Base-by-base conservation (phyloP, 1,140 invertebrate genomes). In the Parapsyche elsis region DNA sequence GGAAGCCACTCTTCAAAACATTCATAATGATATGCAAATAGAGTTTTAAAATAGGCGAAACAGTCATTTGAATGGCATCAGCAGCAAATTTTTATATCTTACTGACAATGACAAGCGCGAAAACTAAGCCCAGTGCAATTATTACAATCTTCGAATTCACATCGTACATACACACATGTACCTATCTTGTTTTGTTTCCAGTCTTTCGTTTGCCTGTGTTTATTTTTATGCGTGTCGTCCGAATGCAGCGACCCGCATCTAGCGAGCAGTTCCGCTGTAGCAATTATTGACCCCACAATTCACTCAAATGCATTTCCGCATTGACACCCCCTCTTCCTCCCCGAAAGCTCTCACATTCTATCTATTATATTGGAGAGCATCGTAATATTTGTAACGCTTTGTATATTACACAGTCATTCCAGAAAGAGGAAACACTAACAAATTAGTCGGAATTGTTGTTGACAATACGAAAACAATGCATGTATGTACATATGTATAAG, bases 271-370 rank as follows among this genome's bases (percentile, higher is more conserved):
- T 80, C 81, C 78, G 78, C 78, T 38, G 71, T 21, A 59, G 26
- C 79, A 80, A 78, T 77, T 81, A 81, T 81, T 83, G 82, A 83
- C 82, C 82, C 79, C 73, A 83, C 82, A 83, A 59, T 81, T 79
- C 79, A 81, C 73, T 83, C 73, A 71, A 81, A 79, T 70, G 73
- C 80, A 81, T 80, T 83, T 83, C 82, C 82, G 82, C 49, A 81
- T 73, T 26, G 57, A 71, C 80, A 73, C 75, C 80, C 74, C 30
- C 24, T 61, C 14, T 67, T 67, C 12, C 12, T 16, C 16, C 49
- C 2, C 49, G 12, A 38, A 38, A 38, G 30, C 30, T 38, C 30
- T 4, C 30, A 38, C 7, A 38, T 1, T 1, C 30, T 38, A n/a
- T 38, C 30, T 4, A 7, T 38, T 61, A 61, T 61, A 61, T 61